Evolutionary conservation across 1,140 invertebrate species (phyloP).

Genomic region (Drosophila jambulina): DNA sequence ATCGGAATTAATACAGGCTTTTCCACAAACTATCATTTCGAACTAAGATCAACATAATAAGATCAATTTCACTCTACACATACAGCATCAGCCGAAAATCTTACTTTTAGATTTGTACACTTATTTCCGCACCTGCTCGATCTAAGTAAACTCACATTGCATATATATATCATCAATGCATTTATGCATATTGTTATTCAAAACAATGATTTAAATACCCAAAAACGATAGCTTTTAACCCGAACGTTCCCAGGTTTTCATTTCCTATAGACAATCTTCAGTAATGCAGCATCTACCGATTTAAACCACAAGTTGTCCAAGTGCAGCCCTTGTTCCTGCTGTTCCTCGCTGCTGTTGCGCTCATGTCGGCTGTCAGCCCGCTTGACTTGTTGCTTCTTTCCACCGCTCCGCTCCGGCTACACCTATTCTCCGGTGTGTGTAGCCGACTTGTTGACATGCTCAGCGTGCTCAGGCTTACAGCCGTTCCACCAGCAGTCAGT

Average conservation of each 20-base stretch:
- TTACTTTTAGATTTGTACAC: too few species aligned
- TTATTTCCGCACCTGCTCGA: too few species aligned
- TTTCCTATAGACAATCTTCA: neutral
- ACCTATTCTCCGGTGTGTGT: conserved; percentile 34
- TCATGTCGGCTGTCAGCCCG: conserved; percentile 78
- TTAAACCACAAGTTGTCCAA: neutral
- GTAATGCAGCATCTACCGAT: too few species aligned
- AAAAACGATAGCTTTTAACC: neutral
- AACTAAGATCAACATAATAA: too few species aligned
- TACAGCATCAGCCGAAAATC: too few species aligned
- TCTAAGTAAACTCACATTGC: too few species aligned
- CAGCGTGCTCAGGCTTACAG: conserved; percentile 77
- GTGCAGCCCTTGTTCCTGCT: conserved; percentile 58
- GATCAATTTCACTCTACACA: too few species aligned
- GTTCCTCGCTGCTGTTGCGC: conserved; percentile 69
- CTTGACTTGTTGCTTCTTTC: conserved; percentile 65
- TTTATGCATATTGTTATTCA: too few species aligned
- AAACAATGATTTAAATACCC: too few species aligned
- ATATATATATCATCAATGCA: too few species aligned
- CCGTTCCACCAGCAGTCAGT: conserved; percentile 32
- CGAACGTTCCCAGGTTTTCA: neutral
- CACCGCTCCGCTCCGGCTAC: conserved; percentile 20
- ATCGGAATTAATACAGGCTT: too few species aligned
- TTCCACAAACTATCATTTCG: too few species aligned
- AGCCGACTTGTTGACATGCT: conserved; percentile 79